phyloP scores from a whole-genome alignment of 2,888 invertebrate genomes.

The Cheilosia vernalis region DNA sequence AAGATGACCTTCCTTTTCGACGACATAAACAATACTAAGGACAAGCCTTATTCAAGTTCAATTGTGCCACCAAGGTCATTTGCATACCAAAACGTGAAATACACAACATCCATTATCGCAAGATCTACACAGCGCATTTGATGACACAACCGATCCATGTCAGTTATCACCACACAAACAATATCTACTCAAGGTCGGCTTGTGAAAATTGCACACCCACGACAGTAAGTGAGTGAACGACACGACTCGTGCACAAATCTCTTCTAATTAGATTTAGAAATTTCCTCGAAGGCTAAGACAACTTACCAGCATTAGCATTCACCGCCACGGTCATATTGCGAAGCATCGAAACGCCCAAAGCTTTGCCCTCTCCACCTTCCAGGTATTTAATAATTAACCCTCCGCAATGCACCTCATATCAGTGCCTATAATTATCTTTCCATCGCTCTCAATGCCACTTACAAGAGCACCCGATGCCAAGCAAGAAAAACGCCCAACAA shows the following conservation, averaged over 20 bases:
- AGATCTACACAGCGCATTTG: too few species aligned
- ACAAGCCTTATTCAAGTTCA: too few species aligned
- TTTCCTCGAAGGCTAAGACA: conserved; percentile 5
- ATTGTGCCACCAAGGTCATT: too few species aligned
- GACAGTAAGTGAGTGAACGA: too few species aligned
- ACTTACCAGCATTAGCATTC: background rate
- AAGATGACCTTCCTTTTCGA: too few species aligned
- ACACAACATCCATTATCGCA: too few species aligned
- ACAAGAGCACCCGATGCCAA: background rate
- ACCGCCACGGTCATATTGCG: background rate
- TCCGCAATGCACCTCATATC: conserved; percentile 48
- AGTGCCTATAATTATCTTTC: conserved; percentile 22
- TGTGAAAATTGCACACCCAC: too few species aligned
- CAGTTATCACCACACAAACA: too few species aligned
- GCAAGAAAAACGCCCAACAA: conserved; percentile 17
- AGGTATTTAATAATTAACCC: conserved; percentile 49
- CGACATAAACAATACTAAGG: too few species aligned
- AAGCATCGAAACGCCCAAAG: background rate
- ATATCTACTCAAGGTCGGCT: too few species aligned
- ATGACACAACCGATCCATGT: too few species aligned
- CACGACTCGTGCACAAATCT: background rate
- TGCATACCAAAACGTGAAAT: too few species aligned
- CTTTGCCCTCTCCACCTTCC: conserved; percentile 6
- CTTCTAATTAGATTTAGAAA: conserved; percentile 7
- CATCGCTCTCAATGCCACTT: conserved; percentile 36